Evolutionary conservation across 2,797 vertebrate genomes (phyloP), one percentile per base, ranked within the genome.

Genomic region (Cetoscarus ocellatus): DNA sequence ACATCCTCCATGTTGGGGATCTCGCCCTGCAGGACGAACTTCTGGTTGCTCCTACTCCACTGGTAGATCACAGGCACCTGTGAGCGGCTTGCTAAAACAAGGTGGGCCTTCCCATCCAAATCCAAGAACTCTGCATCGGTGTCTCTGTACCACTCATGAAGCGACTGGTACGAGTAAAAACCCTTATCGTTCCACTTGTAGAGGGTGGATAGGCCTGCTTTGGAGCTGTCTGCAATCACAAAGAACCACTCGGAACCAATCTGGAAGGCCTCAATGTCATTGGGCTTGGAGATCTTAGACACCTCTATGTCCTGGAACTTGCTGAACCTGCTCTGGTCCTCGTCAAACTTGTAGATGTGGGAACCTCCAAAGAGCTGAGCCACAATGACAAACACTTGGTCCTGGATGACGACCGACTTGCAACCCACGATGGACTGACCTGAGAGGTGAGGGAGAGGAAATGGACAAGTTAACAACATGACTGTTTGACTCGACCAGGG

Each of bases 221-320:
- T 99, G 0, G 98, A 99, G 90, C 98, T 99, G 88, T 99, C 98
- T 0, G 96, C 98, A 10, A 99, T 98, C 76, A 99, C 94, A 81
- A 99, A 99, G 92, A 97, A 99, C 62, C 94, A 96, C 69, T 99
- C 97, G 0, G 93, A 89, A 15, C 96, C 96, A 19, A 99, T 98
- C 90, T 97, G 96, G 73, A 99, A 99, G 1, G 96, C 92, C 67
- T 99, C 98, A 1, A 98, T 98, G 86, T 99, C 98, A 2, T 99
- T 99, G 61, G 98, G 98, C 88, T 99, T 99, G 89, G 98, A 99
- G 79, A 99, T 98, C 77, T 96, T 97, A 58, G 97, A 98, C 10
- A 96, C 97, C 83, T 99, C 98, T 0, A 98, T 99, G 86, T 99
- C 98, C 74, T 99, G 98, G 92, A 99, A 99, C 88, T 99, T 99